Conservation (phyloP, 2,113 vertebrate genomes). For the Nothocercus julius region DNA sequence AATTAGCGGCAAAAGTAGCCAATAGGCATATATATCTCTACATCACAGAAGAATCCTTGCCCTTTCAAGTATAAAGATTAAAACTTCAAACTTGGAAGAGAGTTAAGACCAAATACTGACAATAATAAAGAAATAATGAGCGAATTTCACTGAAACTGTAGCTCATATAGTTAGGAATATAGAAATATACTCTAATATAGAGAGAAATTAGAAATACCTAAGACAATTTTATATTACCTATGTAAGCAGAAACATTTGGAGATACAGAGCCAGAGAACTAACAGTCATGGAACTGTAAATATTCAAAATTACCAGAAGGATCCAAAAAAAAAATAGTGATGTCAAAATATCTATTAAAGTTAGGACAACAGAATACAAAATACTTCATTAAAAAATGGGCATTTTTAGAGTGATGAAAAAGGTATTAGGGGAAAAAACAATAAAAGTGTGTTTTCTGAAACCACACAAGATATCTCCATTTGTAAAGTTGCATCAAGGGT, state of each 20-base stretch:
- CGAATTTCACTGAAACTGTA: not conserved
- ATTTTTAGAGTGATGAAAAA: not conserved
- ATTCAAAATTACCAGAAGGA: not conserved
- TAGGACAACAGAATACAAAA: not conserved
- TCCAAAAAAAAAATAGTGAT: not conserved
- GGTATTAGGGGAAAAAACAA: not conserved
- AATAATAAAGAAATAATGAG: not conserved
- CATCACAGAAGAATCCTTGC: not conserved
- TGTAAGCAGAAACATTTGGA: not conserved
- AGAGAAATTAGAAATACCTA: not conserved
- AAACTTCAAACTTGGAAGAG: not conserved
- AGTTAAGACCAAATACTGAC: not conserved
- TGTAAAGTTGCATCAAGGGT: not conserved
- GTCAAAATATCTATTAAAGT: not conserved
- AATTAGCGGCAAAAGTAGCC: not conserved
- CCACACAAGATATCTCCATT: not conserved
- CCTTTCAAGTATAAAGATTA: not conserved
- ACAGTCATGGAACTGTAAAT: not conserved
- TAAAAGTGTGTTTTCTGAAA: not conserved
- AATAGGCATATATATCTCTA: no score
- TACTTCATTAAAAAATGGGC: rapidly evolving
- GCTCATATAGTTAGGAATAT: no score
- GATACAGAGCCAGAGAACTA: not conserved
- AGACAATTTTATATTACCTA: not conserved
- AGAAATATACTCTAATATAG: not conserved